Conservation (phyloP, 2,888 invertebrate genomes). For the Campaea margaritaria region DNA sequence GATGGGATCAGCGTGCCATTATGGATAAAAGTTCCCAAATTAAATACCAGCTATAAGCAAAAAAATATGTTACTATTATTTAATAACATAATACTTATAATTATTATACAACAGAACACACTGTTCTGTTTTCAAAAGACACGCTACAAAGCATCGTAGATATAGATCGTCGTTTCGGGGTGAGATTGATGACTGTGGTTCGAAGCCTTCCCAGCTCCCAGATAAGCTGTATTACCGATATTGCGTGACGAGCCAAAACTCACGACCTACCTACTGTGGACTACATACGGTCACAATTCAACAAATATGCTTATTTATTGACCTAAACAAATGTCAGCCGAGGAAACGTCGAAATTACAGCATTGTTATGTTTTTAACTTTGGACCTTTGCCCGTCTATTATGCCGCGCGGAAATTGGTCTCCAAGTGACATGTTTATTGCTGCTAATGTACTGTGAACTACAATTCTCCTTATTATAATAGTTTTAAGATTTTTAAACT, state of each 20-base stretch:
- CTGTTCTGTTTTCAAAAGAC: too few species aligned
- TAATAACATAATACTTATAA: too few species aligned
- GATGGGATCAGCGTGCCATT: too few species aligned
- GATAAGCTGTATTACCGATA: slow-evolving; percentile 66
- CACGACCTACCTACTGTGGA: slow-evolving; percentile 42
- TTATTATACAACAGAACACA: too few species aligned
- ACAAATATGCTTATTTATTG: slow-evolving; percentile 57
- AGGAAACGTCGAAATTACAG: slow-evolving; percentile 38
- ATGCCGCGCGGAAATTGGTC: slow-evolving; percentile 17
- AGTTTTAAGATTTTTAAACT: neutral
- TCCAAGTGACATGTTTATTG: slow-evolving; percentile 27
- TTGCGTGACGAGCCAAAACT: slow-evolving; percentile 66
- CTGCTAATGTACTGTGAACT: slow-evolving; percentile 21
- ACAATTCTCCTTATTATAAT: neutral
- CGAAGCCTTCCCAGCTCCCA: slow-evolving; percentile 59
- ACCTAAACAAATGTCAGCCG: slow-evolving; percentile 48
- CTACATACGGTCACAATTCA: slow-evolving; percentile 42
- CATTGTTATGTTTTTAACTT: slow-evolving; percentile 34
- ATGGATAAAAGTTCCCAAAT: too few species aligned
- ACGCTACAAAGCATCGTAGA: slow-evolving; percentile 36
- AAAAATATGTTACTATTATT: too few species aligned
- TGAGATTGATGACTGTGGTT: slow-evolving; percentile 69
- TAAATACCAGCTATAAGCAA: too few species aligned
- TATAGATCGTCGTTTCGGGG: slow-evolving; percentile 50
- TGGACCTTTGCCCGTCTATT: slow-evolving; percentile 32